These are phyloP conservation scores for Ophion ventricosus DNA, from an alignment of 2,888 invertebrate genomes.

Conservation along the genomic window DNA sequence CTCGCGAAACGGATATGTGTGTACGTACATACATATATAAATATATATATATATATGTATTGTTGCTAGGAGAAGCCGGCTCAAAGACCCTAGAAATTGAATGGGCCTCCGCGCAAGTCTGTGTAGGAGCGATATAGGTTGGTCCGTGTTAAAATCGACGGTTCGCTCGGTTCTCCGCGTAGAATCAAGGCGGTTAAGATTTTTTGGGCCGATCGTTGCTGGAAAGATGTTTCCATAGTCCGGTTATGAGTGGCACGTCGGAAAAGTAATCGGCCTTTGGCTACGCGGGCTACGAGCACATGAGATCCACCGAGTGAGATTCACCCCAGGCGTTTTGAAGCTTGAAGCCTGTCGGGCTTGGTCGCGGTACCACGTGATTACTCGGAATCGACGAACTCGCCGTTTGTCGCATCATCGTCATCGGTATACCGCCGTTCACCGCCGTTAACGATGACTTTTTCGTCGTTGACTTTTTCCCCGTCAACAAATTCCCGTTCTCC, in stretches of 20 bases:
- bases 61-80: too few relatives aligned
- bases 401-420: constrained; percentile 76
- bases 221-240: constrained; percentile 79
- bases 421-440: constrained; percentile 73
- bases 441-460: constrained; percentile 70
- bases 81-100: too few relatives aligned
- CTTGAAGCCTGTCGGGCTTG: constrained; percentile 74
- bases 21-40: too few relatives aligned
- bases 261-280: constrained; percentile 77
- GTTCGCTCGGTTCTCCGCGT: constrained; percentile 30
- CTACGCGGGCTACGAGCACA: constrained; percentile 81
- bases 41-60: too few relatives aligned
- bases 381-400: constrained; percentile 66
- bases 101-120: too few relatives aligned
- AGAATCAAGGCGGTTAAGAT: constrained; percentile 31
- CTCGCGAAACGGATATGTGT: too few relatives aligned
- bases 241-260: constrained; percentile 80
- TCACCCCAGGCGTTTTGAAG: constrained; percentile 80
- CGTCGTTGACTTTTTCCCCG: constrained; percentile 61
- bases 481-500: constrained; percentile 37
- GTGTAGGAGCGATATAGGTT: too few relatives aligned
- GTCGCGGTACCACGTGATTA: constrained; percentile 77
- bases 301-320: constrained; percentile 76
- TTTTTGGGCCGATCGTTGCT: constrained; percentile 72
- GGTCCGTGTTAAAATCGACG: too few relatives aligned